These are phyloP conservation scores for Oostethus manadensis DNA, from an alignment of 2,113 vertebrate genomes.

Conservation along the genomic window DNA sequence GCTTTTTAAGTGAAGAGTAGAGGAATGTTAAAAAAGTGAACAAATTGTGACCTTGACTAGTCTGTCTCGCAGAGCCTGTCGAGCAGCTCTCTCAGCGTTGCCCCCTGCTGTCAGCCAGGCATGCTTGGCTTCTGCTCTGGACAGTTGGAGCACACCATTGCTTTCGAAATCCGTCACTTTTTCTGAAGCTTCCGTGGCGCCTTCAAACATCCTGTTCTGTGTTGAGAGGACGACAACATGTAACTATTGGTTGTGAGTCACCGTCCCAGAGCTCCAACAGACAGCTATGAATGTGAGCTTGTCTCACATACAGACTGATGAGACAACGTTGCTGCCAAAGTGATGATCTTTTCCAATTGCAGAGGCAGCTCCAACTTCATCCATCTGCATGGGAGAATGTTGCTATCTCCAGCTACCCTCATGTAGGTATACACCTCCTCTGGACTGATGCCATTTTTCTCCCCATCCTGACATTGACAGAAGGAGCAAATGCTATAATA, in stretches of 20 bases:
- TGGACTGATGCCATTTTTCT: conserved; percentile 60
- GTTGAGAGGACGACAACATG: neutral
- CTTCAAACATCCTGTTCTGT: conserved; percentile 27
- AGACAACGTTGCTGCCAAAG: conserved; percentile 58
- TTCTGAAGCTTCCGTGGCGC: neutral
- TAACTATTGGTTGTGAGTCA: neutral
- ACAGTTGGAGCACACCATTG: conserved; percentile 62
- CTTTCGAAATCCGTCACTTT: neutral
- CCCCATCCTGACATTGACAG: conserved; percentile 42
- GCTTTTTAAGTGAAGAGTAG: neutral
- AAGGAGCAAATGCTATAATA: neutral
- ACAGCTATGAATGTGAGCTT: conserved; percentile 30
- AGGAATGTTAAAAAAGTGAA: neutral
- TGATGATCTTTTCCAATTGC: conserved; percentile 77
- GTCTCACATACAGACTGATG: conserved; percentile 4
- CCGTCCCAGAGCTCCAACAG: neutral
- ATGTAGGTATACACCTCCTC: conserved; percentile 78
- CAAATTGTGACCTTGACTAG: conserved; percentile 65
- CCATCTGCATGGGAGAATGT: conserved; percentile 74
- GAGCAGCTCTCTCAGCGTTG: conserved; percentile 75
- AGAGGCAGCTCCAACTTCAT: conserved; percentile 77
- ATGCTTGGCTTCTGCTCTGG: conserved; percentile 77
- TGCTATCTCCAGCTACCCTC: conserved; percentile 68
- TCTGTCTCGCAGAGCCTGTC: conserved; percentile 73
- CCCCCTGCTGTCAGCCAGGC: conserved; percentile 80